Evolutionary conservation across 2,888 invertebrate species (phyloP).

Genomic region (Prosopocoilus inquinatus): DNA sequence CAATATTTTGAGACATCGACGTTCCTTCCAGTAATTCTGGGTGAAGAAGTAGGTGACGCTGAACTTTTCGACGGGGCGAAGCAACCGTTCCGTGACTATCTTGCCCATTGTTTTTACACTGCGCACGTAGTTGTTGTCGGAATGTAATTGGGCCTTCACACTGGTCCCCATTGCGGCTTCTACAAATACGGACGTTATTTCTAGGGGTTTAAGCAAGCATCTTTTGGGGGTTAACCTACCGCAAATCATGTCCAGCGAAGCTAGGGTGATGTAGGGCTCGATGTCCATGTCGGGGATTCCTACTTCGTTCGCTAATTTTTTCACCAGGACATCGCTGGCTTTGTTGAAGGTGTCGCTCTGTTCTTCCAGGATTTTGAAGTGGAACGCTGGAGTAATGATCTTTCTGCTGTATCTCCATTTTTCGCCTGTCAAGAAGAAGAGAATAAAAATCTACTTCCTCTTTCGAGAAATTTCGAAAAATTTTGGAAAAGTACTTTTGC

Average conservation of each 20-base stretch:
- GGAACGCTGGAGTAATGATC: conserved; percentile 38
- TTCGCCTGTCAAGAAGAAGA: conserved; percentile 18
- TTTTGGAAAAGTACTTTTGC: too few relatives aligned
- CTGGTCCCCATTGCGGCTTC: conserved; percentile 83
- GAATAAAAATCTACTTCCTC: too few relatives aligned
- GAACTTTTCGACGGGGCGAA: conserved; percentile 51
- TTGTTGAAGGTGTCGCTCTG: conserved; percentile 36
- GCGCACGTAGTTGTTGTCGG: conserved; percentile 68
- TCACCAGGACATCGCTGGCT: conserved; percentile 31
- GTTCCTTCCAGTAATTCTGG: conserved; percentile 58
- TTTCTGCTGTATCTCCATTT: conserved; percentile 35
- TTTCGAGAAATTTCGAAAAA: too few relatives aligned
- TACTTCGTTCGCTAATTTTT: conserved; percentile 26
- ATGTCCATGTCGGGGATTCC: conserved; percentile 36
- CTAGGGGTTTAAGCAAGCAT: too few relatives aligned
- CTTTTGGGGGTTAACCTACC: conserved; percentile 29
- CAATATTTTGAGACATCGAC: conserved; percentile 49
- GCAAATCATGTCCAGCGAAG: conserved; percentile 39
- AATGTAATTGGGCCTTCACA: conserved; percentile 67
- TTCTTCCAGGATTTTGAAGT: conserved; percentile 38
- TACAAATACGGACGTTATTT: conserved; percentile 43
- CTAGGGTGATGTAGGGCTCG: conserved; percentile 35
- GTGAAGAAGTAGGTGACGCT: conserved; percentile 56
- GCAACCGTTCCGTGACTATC: conserved; percentile 32
- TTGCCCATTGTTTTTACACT: conserved; percentile 59